These are phyloP conservation scores for Acanthosepion lycidas DNA, from an alignment of 2,888 invertebrate genomes.

Conservation along the genomic window DNA sequence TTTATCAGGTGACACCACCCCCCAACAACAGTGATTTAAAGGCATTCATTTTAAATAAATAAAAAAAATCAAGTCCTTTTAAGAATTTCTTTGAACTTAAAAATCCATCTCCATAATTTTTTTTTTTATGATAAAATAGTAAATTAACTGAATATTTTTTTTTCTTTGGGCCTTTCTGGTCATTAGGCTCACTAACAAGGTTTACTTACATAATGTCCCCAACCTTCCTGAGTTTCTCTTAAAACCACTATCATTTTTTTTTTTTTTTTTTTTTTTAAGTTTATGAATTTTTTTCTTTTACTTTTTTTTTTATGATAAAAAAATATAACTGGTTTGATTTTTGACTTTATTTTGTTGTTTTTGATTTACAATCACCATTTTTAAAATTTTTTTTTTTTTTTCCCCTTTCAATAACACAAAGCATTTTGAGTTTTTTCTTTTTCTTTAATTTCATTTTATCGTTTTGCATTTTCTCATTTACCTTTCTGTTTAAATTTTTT, in stretches of 20 bases:
- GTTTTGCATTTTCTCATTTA: neutral
- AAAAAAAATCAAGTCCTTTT: neutral
- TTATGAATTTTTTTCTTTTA: too few relatives aligned
- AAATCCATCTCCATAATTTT: too few relatives aligned
- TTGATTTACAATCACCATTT: neutral
- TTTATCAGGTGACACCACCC: too few relatives aligned
- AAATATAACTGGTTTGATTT: neutral
- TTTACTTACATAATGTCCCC: neutral
- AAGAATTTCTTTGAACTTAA: neutral
- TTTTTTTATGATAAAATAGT: neutral
- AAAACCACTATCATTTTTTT: neutral
- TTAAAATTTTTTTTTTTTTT: neutral
- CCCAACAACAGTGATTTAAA: too few relatives aligned
- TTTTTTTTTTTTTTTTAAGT: too few relatives aligned
- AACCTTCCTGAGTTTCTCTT: neutral
- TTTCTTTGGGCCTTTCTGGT: neutral
- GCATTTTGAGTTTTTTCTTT: conserved; percentile 10
- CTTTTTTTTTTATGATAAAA: neutral
- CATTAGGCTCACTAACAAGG: neutral
- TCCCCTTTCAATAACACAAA: neutral
- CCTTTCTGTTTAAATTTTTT: neutral
- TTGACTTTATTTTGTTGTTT: neutral
- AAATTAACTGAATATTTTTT: neutral
- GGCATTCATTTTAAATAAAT: neutral
- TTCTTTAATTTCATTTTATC: neutral